A percentile compares a stretch with the other conserved stretches of the same genome.
Conservation (phyloP, 2,797 vertebrate species). For the Streptopelia turtur region DNA sequence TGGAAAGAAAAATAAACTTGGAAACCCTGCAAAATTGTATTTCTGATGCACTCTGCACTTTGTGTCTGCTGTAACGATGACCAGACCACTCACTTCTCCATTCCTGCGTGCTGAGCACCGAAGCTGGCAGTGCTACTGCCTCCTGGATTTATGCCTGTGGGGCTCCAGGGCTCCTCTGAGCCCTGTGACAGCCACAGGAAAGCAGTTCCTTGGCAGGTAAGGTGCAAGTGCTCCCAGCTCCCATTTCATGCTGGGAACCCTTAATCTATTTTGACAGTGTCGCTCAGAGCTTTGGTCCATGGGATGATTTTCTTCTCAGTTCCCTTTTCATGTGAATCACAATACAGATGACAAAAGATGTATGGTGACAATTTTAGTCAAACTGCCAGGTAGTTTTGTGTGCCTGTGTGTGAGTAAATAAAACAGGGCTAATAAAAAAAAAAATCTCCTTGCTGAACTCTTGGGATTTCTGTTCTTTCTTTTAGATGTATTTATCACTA, state of each 20-base stretch:
- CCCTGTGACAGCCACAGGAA: neutral
- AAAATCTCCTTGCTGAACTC: neutral
- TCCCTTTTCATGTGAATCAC: neutral
- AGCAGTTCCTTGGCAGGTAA: neutral
- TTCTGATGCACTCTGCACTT: neutral
- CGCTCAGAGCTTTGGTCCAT: neutral
- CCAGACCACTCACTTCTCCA: neutral
- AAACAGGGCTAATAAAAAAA: neutral
- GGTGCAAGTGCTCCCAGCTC: neutral
- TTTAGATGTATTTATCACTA: neutral
- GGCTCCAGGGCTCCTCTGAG: neutral
- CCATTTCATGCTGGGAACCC: neutral
- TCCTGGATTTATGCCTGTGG: neutral
- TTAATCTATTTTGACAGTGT: neutral
- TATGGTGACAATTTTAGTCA: neutral
- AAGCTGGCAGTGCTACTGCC: neutral
- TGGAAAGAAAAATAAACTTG: neutral
- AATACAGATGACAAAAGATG: neutral
- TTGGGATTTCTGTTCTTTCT: neutral
- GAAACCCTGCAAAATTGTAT: neutral
- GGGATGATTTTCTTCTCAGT: neutral
- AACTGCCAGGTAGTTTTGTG: neutral
- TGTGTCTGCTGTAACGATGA: neutral
- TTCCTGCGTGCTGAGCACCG: neutral
- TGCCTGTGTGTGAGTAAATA: fast-evolving